A percentile compares a stretch with the other conserved stretches of the same genome.
phyloP scores from a whole-genome alignment of 2,888 invertebrate species.

The Megamerina dolium region DNA sequence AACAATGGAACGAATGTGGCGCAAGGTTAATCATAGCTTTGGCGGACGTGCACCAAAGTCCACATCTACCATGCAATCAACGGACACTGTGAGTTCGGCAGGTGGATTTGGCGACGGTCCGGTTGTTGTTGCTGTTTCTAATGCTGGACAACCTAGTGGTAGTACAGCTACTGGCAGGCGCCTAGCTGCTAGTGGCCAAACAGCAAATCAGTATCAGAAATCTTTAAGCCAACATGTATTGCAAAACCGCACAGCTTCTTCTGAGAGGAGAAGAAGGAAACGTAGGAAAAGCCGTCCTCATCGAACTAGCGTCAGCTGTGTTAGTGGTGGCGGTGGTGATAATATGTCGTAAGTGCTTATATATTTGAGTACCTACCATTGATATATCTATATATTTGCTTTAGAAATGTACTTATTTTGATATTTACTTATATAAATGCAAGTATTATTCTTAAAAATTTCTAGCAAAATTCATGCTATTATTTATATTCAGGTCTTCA shows the following conservation, averaged over 20 bases:
- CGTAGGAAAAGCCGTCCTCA: constrained; percentile 46
- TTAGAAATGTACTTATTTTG: neutral
- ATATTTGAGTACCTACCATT: neutral
- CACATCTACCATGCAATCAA: constrained; percentile 33
- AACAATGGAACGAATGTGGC: constrained; percentile 50
- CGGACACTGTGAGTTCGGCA: constrained; percentile 44
- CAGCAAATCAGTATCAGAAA: constrained; percentile 31
- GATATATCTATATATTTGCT: neutral
- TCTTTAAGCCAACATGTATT: constrained; percentile 47
- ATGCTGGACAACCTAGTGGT: constrained; percentile 10
- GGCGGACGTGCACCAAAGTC: constrained; percentile 33
- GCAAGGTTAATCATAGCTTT: constrained; percentile 49
- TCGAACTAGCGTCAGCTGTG: constrained; percentile 42
- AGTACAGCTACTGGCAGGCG: constrained; percentile 46
- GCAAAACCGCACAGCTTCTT: constrained; percentile 45
- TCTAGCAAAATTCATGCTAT: too few species aligned
- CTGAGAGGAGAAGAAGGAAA: constrained; percentile 44
- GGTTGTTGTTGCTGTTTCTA: constrained; percentile 43
- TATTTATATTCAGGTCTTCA: too few species aligned
- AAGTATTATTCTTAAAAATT: neutral
- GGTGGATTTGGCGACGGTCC: constrained; percentile 46
- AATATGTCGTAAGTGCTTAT: constrained; percentile 41
- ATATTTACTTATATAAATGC: neutral
- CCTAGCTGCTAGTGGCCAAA: constrained; percentile 39
- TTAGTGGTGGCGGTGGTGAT: constrained; percentile 35